Base-by-base conservation (phyloP, 2,797 vertebrate species). In the Epinephelus coioides region DNA sequence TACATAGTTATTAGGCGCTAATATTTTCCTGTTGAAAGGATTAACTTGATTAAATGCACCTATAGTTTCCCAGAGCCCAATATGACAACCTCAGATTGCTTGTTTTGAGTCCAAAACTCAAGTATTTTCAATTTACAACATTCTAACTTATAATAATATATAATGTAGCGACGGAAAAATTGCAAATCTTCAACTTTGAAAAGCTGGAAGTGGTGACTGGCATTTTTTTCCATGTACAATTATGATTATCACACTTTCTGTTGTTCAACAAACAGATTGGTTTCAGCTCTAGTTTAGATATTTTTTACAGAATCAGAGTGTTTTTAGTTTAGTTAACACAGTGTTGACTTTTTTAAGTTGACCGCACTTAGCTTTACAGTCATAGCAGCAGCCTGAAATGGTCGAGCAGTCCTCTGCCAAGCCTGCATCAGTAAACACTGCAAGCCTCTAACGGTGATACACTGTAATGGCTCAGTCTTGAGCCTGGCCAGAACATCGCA, bases 391-490 rank as follows among this genome's bases (percentile, higher is more conserved):
- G 82, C 54, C 68, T 76, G 77, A 83, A 89, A 89, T 74, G 87
- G 86, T 51, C 47, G 67, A 76, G 66, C 69, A 63, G 78, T 54
- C 86, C 62, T 78, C 54, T 88, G 87, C 91, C 91, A 94, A 87
- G 81, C 77, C 86, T 87, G 87, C 77, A 88, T 83, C 87, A 91
- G 91, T 93, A 90, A 93, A 92, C 84, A 86, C 84, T 54, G 76
- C 79, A 56, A 84, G 84, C 83, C 88, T 90, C 84, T 90, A 89
- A 94, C 86, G 23, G 85, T 89, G 90, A 93, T 89, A 76, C 90
- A 89, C 88, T 84, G 86, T 93, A 89, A 92, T 93, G 86, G 79
- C 79, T 82, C 66, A 15, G 81, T 89, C 90, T 86, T 85, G 76
- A 87, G 88, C 81, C 85, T 69, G 84, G 72, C 76, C 91, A 83